Conservation (phyloP, 2,797 vertebrate genomes). For the Selene dorsalis region DNA sequence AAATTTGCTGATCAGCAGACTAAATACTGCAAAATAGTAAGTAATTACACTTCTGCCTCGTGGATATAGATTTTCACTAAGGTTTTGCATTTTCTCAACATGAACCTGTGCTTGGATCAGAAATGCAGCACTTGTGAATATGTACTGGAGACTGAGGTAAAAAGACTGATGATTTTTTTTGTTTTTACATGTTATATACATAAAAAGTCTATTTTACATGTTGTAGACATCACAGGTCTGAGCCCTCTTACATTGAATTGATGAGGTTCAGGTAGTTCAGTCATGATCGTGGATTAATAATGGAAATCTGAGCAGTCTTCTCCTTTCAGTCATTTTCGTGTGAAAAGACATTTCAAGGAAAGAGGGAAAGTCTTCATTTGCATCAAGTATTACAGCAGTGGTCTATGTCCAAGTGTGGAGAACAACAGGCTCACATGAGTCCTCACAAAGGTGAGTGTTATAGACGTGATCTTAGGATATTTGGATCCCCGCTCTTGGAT, state of each 20-base stretch:
- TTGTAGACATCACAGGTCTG: neutral
- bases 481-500: constrained; percentile 38
- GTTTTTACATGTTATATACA: neutral
- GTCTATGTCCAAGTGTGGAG: constrained; percentile 51
- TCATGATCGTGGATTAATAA: neutral
- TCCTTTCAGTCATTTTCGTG: constrained; percentile 55
- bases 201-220: neutral
- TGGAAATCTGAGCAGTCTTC: constrained; percentile 44
- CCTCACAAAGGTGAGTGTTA: constrained; percentile 79
- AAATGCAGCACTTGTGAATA: constrained; percentile 2
- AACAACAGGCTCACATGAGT: constrained; percentile 56
- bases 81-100: neutral
- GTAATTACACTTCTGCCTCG: neutral
- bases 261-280: neutral
- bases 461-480: constrained; percentile 28
- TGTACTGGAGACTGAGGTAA: neutral
- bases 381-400: constrained; percentile 41
- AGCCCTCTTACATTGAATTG: neutral
- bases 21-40: too few species aligned
- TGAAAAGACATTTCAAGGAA: constrained; percentile 52
- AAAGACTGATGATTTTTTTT: neutral
- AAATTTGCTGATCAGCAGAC: neutral
- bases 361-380: constrained; percentile 44
- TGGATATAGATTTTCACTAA: neutral
- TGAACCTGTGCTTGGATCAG: neutral